Evolutionary conservation across 2,888 invertebrate genomes (phyloP), one percentile per base, ranked within the genome.

Genomic region (Trilocha varians): DNA sequence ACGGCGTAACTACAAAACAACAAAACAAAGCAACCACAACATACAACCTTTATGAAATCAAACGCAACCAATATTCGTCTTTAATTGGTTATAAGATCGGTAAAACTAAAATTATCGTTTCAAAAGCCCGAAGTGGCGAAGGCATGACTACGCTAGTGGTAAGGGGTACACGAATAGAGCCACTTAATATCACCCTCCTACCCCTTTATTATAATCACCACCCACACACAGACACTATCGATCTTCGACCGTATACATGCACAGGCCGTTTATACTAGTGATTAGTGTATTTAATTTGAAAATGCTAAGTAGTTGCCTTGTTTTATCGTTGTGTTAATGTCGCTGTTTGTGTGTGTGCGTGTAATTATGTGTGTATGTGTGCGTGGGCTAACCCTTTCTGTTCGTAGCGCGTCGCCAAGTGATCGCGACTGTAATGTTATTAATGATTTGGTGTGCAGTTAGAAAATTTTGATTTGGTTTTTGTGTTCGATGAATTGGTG

Each of bases 261-360:
- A 70, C 73, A 46, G 46, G 61, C 65, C 73, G 77, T 77, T 78
- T 79, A 79, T 78, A 80, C 78, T 77, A 78, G 82, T 84, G 83
- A 84, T 85, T 85, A 85, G 84, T 84, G 84, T 84, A 82, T 83
- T 84, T 85, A 83, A 85, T 85, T 85, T 82, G 84, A 85, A 84
- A 84, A 84, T 82, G 85, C 79, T 84, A 84, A 85, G 84, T 82
- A 84, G 84, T 84, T 80, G 75, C 76, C 76, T 78, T 82, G 80
- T 79, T 80, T 78, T 75, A 74, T 73, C 60, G 69, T 54, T 70
- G 77, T 75, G 69, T 71, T 72, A 68, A 65, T 63, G 73, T 46
- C 44, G 51, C 48, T 52, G 53, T 62, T 53, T 53, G 45, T 59
- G 53, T 59, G 70, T 65, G 70, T 63, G 73, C 53, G 69, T 62